A percentile compares a stretch with the other conserved stretches of the same genome.
Conservation (phyloP, 2,113 vertebrate genomes). For the human (Homo sapiens) region DNA sequence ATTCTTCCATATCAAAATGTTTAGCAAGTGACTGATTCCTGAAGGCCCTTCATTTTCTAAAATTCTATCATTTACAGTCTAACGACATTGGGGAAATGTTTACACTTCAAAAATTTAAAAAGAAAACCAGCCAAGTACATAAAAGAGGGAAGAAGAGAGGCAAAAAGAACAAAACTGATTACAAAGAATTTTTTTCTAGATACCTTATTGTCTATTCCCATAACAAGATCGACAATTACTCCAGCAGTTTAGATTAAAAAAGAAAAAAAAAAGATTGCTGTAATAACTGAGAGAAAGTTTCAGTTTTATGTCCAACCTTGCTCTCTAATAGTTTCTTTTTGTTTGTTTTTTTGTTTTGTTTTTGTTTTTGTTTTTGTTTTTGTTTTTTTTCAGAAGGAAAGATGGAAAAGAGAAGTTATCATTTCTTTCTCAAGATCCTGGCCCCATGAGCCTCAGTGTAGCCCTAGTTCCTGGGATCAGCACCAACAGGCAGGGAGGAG, state of each 20-base stretch:
- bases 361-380: too few species aligned
- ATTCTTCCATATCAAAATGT: too few species aligned
- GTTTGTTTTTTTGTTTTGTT: background rate
- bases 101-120: background rate
- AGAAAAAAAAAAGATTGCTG: background rate
- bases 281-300: background rate
- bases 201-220: background rate
- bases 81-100: background rate
- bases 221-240: background rate
- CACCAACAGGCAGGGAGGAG: conserved; percentile 40
- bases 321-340: background rate
- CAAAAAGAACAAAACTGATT: background rate
- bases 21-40: background rate
- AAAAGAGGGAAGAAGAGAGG: background rate
- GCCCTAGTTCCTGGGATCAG: conserved; percentile 57
- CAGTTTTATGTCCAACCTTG: background rate
- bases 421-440: conserved; percentile 69
- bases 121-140: background rate
- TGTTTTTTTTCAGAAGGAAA: background rate
- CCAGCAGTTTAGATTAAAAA: background rate
- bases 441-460: conserved; percentile 47
- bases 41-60: background rate
- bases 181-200: background rate
- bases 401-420: background rate
- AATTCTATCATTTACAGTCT: background rate